These are phyloP conservation scores for Halichoerus grypus DNA, from an alignment of 2,113 vertebrate genomes.

Conservation along the genomic window DNA sequence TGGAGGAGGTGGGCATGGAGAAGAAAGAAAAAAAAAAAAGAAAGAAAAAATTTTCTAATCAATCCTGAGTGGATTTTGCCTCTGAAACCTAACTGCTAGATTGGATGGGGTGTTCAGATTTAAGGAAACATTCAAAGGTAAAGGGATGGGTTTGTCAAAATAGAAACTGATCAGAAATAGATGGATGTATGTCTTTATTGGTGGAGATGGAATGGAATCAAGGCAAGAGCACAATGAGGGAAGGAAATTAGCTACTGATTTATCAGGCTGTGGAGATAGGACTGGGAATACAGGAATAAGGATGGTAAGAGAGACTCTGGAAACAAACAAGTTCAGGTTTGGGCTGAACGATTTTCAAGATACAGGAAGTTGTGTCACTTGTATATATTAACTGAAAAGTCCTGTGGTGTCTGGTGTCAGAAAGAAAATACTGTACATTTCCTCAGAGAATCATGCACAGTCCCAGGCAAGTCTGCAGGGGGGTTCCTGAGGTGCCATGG, in stretches of 20 bases:
- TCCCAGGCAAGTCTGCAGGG: neutral
- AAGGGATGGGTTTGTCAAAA: neutral
- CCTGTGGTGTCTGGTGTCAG: neutral
- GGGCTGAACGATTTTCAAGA: neutral
- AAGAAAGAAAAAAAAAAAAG: neutral
- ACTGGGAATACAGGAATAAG: neutral
- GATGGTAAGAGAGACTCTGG: neutral
- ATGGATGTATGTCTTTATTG: neutral
- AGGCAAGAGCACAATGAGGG: neutral
- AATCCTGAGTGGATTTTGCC: neutral
- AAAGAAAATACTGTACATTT: neutral
- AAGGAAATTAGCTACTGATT: neutral
- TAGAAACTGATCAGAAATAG: neutral
- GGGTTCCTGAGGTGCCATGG: neutral
- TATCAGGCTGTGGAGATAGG: neutral
- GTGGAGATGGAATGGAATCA: neutral
- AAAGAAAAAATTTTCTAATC: neutral
- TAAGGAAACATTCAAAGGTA: neutral
- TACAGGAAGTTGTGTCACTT: neutral
- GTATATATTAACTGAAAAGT: neutral
- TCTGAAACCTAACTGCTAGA: neutral
- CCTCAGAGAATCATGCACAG: neutral
- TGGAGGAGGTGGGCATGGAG: neutral
- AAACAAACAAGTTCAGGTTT: neutral
- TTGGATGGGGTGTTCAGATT: neutral